Conservation (phyloP, 1,140 invertebrate species). For the Platorchestia sp. region DNA sequence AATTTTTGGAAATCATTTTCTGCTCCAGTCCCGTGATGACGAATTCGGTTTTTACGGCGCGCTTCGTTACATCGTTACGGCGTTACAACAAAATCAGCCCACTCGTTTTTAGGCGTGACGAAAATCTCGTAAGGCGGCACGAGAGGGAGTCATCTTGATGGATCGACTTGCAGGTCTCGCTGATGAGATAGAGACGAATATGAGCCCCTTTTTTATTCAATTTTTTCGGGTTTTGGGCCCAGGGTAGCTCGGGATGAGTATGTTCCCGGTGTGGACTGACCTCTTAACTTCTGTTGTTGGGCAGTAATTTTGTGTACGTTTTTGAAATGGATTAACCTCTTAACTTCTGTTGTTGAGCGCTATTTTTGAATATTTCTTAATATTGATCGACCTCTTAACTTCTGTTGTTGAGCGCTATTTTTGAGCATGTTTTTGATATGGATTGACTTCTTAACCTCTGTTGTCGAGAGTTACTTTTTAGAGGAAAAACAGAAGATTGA, state of each 20-base stretch:
- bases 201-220: neutral
- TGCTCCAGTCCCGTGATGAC: neutral
- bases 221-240: neutral
- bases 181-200: conserved; percentile 16
- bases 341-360: no score
- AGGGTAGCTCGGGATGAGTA: neutral
- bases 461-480: no score
- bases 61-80: neutral
- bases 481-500: no score
- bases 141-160: conserved; percentile 25
- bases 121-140: neutral
- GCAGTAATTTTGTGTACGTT: neutral
- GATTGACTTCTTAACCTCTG: no score
- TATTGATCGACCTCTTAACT: neutral
- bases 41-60: neutral
- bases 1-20: neutral
- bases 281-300: neutral
- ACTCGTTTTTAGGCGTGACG: neutral
- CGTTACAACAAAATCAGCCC: neutral
- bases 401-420: neutral
- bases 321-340: no score
- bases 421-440: no score
- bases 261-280: neutral
- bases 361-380: neutral
- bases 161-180: neutral